phyloP scores from a whole-genome alignment of 2,113 vertebrate species.

The Polypterus senegalus region DNA sequence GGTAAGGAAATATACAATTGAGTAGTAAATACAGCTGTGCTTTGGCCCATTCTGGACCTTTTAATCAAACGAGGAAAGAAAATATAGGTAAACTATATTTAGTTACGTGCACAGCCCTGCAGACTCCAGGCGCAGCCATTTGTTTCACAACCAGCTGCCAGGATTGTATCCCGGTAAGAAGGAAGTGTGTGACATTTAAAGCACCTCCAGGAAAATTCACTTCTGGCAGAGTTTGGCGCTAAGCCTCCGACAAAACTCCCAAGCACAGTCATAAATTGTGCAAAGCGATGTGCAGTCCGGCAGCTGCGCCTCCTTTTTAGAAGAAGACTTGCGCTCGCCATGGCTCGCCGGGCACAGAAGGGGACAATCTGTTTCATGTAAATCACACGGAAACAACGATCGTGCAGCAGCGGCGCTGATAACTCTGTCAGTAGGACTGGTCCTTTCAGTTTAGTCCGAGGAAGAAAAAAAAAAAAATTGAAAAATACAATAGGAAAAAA shows the following conservation, averaged over 20 bases:
- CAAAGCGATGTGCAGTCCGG: too few relatives aligned
- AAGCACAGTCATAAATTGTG: too few relatives aligned
- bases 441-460: too few relatives aligned
- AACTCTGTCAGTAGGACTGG: too few relatives aligned
- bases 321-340: too few relatives aligned
- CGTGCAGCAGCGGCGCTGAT: too few relatives aligned
- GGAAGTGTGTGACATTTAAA: slow-evolving; percentile 5
- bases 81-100: slow-evolving; percentile 6
- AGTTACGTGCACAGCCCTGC: slow-evolving; percentile 1
- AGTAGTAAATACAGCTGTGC: slow-evolving; percentile 2
- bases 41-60: background rate
- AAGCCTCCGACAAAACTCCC: background rate
- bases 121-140: slow-evolving; percentile 4
- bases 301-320: too few relatives aligned
- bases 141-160: slow-evolving; percentile 4
- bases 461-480: too few relatives aligned
- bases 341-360: too few relatives aligned
- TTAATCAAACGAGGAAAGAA: background rate
- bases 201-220: background rate
- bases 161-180: slow-evolving; percentile 1
- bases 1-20: background rate
- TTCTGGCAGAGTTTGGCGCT: background rate
- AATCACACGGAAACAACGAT: too few relatives aligned
- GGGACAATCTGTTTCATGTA: too few relatives aligned
- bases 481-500: too few relatives aligned